Evolutionary conservation across 2,113 vertebrate species (phyloP), one percentile per base, ranked within the genome.

Genomic region (Laticauda colubrina): DNA sequence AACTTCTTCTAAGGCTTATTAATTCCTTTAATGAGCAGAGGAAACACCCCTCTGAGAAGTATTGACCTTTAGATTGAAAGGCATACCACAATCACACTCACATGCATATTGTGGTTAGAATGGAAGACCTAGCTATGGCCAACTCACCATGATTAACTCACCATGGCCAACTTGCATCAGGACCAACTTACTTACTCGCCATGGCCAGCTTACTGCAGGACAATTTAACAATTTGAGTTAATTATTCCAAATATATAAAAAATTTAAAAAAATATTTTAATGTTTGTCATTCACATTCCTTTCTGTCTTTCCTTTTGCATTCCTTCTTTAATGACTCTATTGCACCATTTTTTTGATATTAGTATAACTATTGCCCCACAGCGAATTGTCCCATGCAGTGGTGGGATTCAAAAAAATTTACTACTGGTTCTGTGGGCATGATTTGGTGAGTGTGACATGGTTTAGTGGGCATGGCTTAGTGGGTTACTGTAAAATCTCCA

Each of bases 41-140:
- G 39, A 21, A 85, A 91, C 23, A 4, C 29, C 11, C 89, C 53
- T 20, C 75, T 3, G 45, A 20, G 88, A 94, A 88, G 64, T 85
- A 95, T 61, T 11, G 90, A 94, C 89, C 93, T n/a, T 48, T 85
- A 87, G 87, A 93, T 93, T 92, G 94, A 91, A 90, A 95, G 85
- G 45, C 64, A 61, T 21, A 15, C 85, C 89, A 39, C 43, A 81
- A 3, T 21, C 75, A 81, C 56, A 39, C 86, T 85, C 48, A 1
- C 56, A 23, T 0, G 14, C 0, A 0, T 56, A 15, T 23, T 69
- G 64, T 69, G 64, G n/a, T 15, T 4, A 0, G 61, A 15, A 69
- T 14, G 29, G 61, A 29, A 15, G 10, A 64, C 29, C 59, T 64
- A 3, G 24, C 24, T 24, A 61, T 0, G 7, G 56, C 56, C 56